Base-by-base conservation (phyloP, 2,888 invertebrate species). In the Papilio gigon region DNA sequence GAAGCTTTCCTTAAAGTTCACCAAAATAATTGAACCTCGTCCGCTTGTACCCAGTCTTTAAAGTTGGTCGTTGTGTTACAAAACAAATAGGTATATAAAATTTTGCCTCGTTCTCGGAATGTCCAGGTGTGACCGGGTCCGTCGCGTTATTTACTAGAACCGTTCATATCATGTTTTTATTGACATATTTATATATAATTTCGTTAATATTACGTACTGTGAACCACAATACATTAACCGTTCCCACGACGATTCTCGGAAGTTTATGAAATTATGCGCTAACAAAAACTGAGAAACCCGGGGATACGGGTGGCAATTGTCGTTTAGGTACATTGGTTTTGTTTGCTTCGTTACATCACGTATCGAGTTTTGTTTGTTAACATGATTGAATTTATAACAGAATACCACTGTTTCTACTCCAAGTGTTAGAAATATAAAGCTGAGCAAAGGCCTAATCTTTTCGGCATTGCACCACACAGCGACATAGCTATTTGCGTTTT, bases 211-310 rank as follows among this genome's bases (percentile, higher is more conserved):
- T 20, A 68, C 53, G 59, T 65, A 50, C 70, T 33, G 71, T 68
- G 68, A 67, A 25, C 4, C 59, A 35, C 66, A 50, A 47, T 67
- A 22, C 42, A 50, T 61, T 44, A 20, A 42, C 33, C 68, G 66
- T 74, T 74, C 75, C 64, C 75, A 74, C 73, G 72, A 20, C 25
- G 66, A 56, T 70, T 71, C 68, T 70, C 17, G 67, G 72, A 70
- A 71, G 62, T 66, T 69, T 61, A 67, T 65, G 44, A 58, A 62
- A 70, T 70, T 70, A 65, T 37, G 64, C 25, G 33, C 47, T 67
- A 59, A 64, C 53, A 67, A 70, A 71, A 71, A 53, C 61, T 44
- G 40, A 63, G 58, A 56, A 40, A 8, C 47, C 4, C 35, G 53
- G 65, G 56, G 65, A 61, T 65, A 65, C n/a, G 17, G 22, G 17